Evolutionary conservation across 2,797 vertebrate species (phyloP), one percentile per base, ranked within the genome.

Genomic region (Amniataba percoides): DNA sequence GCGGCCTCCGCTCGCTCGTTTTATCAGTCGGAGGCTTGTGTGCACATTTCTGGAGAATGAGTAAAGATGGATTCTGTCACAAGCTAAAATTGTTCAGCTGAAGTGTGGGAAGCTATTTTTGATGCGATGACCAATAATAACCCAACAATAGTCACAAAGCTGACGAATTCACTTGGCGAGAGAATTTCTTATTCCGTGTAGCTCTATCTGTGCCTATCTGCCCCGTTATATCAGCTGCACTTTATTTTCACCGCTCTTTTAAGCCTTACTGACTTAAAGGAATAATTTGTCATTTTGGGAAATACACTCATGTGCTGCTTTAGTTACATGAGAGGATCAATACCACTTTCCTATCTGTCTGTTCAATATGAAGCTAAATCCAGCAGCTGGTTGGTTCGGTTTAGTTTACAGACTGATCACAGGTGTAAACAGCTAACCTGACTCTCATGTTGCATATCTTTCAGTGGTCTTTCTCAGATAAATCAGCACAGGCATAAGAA

Each of bases 91-190:
- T 25, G 25, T 58, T 43, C 52, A 42, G 19, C n/a, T 51, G 12
- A 59, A 59, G 39, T 58, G 46, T 69, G 40, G 61, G 53, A 66
- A 48, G 77, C 55, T 77, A 59, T 64, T 63, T 89, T 67, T 73
- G 46, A 56, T 21, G 36, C 4, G 53, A 72, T 73, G 74, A 74
- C 60, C 59, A 71, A 68, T 49, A 57, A 43, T 51, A 59, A 67
- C 15, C 39, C 8, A 49, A 58, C 13, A 36, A 68, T 25, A 27
- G 27, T 68, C 52, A 65, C 58, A 42, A 39, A 45, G 39, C 51
- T 59, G 69, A 43, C 23, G 27, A 7, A 74, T 60, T 39, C 18
- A 62, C 8, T 34, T n/a, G 39, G 18, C 52, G 3, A 23, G 21
- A 34, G 0, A 60, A 10, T 6, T 13, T 43, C 0, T 62, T 25